Conservation (phyloP, 2,888 invertebrate species). For the Platynereis dumerilii region DNA sequence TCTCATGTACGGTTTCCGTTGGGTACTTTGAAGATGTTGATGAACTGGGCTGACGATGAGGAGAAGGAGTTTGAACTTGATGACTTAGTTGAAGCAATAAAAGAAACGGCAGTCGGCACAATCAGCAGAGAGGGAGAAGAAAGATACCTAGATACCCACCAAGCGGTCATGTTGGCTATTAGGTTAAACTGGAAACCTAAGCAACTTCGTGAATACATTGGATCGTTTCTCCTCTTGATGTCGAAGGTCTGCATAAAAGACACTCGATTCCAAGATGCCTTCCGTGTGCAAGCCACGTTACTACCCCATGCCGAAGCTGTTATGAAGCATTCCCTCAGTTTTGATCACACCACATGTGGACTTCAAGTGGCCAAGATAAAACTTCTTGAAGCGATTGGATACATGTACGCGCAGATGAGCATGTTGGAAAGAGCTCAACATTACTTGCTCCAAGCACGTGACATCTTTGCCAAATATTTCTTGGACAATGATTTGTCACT, state of each 20-base stretch:
- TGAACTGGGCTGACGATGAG: neutral
- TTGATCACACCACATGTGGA: neutral
- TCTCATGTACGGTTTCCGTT: conserved; percentile 1
- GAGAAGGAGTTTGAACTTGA: conserved; percentile 1
- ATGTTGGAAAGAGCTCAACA: neutral
- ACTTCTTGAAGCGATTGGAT: neutral
- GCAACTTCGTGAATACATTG: neutral
- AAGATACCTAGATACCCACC: neutral
- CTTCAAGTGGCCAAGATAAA: neutral
- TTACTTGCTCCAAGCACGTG: neutral
- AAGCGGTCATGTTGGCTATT: neutral
- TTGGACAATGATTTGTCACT: neutral
- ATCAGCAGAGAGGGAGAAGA: neutral
- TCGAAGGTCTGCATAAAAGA: neutral
- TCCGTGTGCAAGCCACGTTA: neutral
- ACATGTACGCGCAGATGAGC: conserved; percentile 1
- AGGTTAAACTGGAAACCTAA: neutral
- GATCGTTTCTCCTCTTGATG: neutral
- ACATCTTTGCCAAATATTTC: neutral
- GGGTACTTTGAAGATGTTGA: neutral
- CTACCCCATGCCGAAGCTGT: neutral
- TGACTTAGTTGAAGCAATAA: neutral
- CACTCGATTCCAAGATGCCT: neutral
- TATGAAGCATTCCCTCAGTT: neutral
- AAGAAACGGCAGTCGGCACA: neutral